Percentiles rank a stretch among this genome's conserved stretches.
Conservation (phyloP, 2,888 invertebrate genomes). For the Drosophila prolongata region DNA sequence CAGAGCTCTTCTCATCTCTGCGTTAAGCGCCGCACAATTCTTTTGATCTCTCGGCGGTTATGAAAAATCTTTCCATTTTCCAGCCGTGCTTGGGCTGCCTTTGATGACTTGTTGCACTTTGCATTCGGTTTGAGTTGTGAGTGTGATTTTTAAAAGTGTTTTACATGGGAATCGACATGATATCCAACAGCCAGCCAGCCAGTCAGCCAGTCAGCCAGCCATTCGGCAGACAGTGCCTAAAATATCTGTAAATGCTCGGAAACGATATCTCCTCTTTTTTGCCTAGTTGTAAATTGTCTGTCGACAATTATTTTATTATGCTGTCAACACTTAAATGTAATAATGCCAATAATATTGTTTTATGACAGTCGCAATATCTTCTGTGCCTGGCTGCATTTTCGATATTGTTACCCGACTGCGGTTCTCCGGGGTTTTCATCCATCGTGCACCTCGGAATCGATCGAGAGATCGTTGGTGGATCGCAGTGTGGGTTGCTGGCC, state of each 20-base stretch:
- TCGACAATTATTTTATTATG: constrained; percentile 84
- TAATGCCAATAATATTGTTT: constrained; percentile 82
- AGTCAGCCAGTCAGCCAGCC: not conserved
- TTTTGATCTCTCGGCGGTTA: constrained; percentile 77
- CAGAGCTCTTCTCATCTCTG: constrained; percentile 39
- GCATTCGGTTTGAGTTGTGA: constrained; percentile 77
- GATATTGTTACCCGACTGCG: constrained; percentile 29
- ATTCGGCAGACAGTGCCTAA: constrained; percentile 14
- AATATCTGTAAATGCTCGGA: constrained; percentile 28
- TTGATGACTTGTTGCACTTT: constrained; percentile 72
- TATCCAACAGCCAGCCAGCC: constrained; percentile 38
- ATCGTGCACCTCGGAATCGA: constrained; percentile 44
- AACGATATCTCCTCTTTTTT: constrained; percentile 42
- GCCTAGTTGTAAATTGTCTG: constrained; percentile 78
- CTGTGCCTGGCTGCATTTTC: constrained; percentile 62
- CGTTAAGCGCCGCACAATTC: constrained; percentile 77
- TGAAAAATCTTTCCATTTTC: constrained; percentile 73
- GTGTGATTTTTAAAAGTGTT: constrained; percentile 82
- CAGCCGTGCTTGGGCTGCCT: constrained; percentile 46
- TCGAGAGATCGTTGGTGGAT: constrained; percentile 32
- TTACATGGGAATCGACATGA: constrained; percentile 80
- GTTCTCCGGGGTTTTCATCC: constrained; percentile 43
- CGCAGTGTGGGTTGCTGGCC: constrained; percentile 39
- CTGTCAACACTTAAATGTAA: constrained; percentile 83
- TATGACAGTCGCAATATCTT: constrained; percentile 78